Base-by-base conservation (phyloP, 1,140 invertebrate genomes). In the Metopolophium dirhodum region DNA sequence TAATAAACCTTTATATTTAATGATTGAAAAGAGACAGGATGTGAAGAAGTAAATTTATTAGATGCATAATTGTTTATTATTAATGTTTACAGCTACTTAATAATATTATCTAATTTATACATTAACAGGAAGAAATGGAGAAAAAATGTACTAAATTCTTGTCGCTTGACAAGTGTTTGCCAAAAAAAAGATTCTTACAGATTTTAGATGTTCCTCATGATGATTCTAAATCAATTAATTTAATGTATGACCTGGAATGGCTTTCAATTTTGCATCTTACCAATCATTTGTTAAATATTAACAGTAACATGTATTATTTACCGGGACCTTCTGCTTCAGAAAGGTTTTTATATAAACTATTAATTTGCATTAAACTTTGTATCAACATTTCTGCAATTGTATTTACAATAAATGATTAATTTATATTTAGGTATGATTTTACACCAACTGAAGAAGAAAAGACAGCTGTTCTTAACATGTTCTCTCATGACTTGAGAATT, bases 91-190 rank as follows among this genome's bases (percentile, higher is more conserved):
- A n/a, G 30, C 49, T 88, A 35, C 22, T 26, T 85, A 26, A 85
- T 85, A 45, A 37, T 85, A 54, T 88, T 88, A 54, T 89, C 3
- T 23, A 54, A 68, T n/a, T n/a, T 45, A 41, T 90, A 68, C 7
- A 61, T 68, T 90, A 0, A 90, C 54, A 90, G 51, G 82, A 94
- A 54, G 51, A 51, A 49, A 90, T 35, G 11, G 54, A 82, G 1
- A 49, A 82, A 57, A 86, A n/a, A 51, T 51, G 18, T 11, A 94
- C 93, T 4, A 88, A 91, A 18, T 99, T 99, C 96, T 95, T 99
- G 93, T 98, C 99, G 2, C 95, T 99, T 20, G 99, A 99, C 95
- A 99, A 99, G 96, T 99, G 99, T 95, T 95, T 99, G 57, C 98
- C 98, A 0, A 96, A 96, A 94, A 96, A 98, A 94, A 96, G 97